Base-by-base conservation (phyloP, 2,797 vertebrate species). In the Taenioides sp. region DNA sequence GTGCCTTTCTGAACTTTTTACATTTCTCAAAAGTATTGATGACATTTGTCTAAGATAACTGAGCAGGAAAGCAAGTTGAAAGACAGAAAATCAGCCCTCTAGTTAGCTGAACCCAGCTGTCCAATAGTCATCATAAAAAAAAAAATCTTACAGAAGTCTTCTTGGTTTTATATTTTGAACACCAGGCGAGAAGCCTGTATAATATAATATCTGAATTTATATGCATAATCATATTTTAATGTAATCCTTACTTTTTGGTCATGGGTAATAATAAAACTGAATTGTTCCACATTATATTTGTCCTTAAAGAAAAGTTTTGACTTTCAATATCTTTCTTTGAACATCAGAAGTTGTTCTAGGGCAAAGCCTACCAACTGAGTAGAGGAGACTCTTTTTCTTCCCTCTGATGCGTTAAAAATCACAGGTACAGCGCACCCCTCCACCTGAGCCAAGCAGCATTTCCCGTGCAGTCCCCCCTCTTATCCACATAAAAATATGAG, bases 361-460 rank as follows among this genome's bases (percentile, higher is more conserved):
- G 77, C 43, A 78, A 73, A 64, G 28, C 74, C 66, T 73, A 76
- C 71, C 81, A 80, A 81, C 66, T 74, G 78, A 72, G 71, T 82
- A 79, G 78, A 73, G 72, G 78, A 78, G 73, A 79, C 40, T 63
- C 10, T 55, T 67, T 12, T 55, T 74, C 79, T 65, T 83, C 62
- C 76, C 71, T 81, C 75, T 77, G 74, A 74, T 74, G 84, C 69
- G 50, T 86, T 78, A 55, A 1, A 80, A 62, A 80, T 84, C 84
- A 80, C 82, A 71, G n/a, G 16, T 62, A 58, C 54, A 69, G 67
- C 23, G 40, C 67, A 70, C 80, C 72, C 71, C 84, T 91, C 87
- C 78, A 0, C 84, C 85, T 90, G 87, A 83, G 82, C 92, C 89
- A 87, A 85, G 71, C 28, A 34, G 86, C 85, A 76, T 77, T 59